phyloP scores from a whole-genome alignment of 2,113 vertebrate species.

The Salvelinus namaycush region DNA sequence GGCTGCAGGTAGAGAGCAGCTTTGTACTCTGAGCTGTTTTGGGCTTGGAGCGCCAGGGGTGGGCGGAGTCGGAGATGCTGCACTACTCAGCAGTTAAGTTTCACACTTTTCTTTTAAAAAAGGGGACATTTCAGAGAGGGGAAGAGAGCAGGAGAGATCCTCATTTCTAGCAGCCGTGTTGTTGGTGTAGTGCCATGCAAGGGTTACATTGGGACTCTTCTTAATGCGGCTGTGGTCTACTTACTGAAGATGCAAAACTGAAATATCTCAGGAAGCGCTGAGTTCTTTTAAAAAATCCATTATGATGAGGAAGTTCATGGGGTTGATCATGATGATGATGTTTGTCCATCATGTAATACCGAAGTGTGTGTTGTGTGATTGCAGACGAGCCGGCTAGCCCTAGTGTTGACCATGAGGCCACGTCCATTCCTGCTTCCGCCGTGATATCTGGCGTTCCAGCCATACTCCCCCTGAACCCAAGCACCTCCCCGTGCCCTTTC shows the following conservation, averaged over 20 bases:
- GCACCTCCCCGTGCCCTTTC: constrained; percentile 81
- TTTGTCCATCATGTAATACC: neutral
- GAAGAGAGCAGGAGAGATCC: constrained; percentile 5
- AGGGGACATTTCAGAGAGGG: constrained; percentile 34
- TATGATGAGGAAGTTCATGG: neutral
- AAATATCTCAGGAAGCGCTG: neutral
- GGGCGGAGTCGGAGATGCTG: neutral
- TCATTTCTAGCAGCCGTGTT: constrained; percentile 20
- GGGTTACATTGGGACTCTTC: neutral
- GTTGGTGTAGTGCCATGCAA: neutral
- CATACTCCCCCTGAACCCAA: constrained; percentile 78
- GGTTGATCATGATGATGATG: neutral
- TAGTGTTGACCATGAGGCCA: constrained; percentile 87
- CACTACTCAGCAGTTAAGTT: neutral
- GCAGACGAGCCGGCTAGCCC: constrained; percentile 95
- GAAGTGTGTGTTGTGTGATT: constrained; percentile 24
- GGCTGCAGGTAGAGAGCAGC: constrained; percentile 67
- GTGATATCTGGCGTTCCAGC: constrained; percentile 88
- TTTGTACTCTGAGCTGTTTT: constrained; percentile 65
- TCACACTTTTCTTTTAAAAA: constrained; percentile 18
- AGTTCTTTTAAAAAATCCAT: neutral
- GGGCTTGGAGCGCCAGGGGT: constrained; percentile 37
- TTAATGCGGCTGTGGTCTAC: constrained; percentile 1
- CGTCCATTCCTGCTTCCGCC: constrained; percentile 90
- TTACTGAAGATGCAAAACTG: constrained; percentile 5